Percentiles rank a stretch among this genome's conserved stretches.
phyloP scores from a whole-genome alignment of 2,113 vertebrate genomes.

The Agelaius tricolor region DNA sequence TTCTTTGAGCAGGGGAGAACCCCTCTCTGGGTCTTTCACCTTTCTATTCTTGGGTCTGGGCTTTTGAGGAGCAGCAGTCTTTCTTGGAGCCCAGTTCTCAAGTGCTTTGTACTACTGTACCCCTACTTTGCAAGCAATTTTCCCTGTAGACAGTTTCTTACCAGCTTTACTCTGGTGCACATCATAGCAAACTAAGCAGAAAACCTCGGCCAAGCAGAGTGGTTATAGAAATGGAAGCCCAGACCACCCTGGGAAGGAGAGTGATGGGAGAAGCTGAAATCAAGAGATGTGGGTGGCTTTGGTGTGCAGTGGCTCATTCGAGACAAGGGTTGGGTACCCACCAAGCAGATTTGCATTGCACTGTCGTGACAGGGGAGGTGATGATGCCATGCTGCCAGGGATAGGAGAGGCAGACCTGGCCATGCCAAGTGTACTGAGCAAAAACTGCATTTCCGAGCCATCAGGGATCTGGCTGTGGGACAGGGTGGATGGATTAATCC shows the following conservation, averaged over 20 bases:
- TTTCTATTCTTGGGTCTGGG: neutral
- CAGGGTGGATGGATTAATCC: neutral
- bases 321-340: rapidly evolving
- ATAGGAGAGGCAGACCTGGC: too few species aligned
- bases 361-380: rapidly evolving
- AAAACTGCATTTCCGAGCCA: neutral
- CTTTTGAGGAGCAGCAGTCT: neutral
- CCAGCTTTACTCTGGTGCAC: neutral
- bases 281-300: neutral
- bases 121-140: neutral
- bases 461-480: rapidly evolving
- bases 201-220: neutral
- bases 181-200: neutral
- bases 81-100: neutral
- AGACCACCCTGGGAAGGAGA: neutral
- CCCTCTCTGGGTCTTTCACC: neutral
- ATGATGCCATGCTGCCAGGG: rapidly evolving
- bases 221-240: neutral
- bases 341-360: neutral
- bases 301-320: rapidly evolving
- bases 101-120: neutral
- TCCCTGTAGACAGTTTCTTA: rapidly evolving
- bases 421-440: rapidly evolving
- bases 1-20: neutral
- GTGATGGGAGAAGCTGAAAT: neutral